phyloP scores from a whole-genome alignment of 37 sponge, comb jelly and placozoan species.

The Lycopodina hypogea region DNA sequence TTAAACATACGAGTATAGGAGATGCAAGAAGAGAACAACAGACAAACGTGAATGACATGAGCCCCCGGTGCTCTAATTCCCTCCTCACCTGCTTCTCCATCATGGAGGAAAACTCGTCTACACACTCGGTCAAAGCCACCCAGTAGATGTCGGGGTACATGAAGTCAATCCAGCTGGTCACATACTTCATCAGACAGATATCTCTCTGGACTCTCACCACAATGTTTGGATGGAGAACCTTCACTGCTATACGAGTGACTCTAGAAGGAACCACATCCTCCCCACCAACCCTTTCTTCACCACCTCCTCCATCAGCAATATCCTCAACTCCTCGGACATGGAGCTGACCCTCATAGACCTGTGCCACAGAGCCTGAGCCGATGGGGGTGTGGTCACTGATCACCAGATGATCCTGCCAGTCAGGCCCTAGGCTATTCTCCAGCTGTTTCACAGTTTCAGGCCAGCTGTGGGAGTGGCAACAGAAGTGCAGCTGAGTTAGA shows the following conservation, averaged over 20 bases:
- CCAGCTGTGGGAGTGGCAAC: slow-evolving; percentile 54
- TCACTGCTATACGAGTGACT: slow-evolving; percentile 71
- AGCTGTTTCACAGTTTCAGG: slow-evolving; percentile 34
- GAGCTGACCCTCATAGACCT: slow-evolving; percentile 59
- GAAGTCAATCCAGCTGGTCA: slow-evolving; percentile 61
- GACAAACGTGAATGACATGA: background rate
- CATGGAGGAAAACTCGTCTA: slow-evolving; percentile 43
- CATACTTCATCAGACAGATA: slow-evolving; percentile 43
- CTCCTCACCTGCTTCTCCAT: slow-evolving; percentile 53
- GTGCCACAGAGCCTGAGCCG: slow-evolving; percentile 75
- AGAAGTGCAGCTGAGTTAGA: slow-evolving; percentile 57
- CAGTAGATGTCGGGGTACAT: slow-evolving; percentile 61
- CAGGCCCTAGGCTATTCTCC: slow-evolving; percentile 34
- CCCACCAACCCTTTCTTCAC: background rate
- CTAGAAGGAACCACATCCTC: slow-evolving; percentile 9
- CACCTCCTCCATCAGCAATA: background rate
- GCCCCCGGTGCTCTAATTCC: background rate
- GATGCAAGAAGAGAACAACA: too few relatives aligned
- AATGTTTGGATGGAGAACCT: slow-evolving; percentile 62
- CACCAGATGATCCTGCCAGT: slow-evolving; percentile 42
- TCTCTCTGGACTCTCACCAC: slow-evolving; percentile 39
- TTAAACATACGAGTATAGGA: background rate
- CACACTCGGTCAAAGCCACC: slow-evolving; percentile 62
- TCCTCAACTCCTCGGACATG: background rate
- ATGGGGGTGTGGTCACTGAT: slow-evolving; percentile 33